Evolutionary conservation across 1,140 invertebrate genomes (phyloP).

Genomic region (Nephila pilipes): DNA sequence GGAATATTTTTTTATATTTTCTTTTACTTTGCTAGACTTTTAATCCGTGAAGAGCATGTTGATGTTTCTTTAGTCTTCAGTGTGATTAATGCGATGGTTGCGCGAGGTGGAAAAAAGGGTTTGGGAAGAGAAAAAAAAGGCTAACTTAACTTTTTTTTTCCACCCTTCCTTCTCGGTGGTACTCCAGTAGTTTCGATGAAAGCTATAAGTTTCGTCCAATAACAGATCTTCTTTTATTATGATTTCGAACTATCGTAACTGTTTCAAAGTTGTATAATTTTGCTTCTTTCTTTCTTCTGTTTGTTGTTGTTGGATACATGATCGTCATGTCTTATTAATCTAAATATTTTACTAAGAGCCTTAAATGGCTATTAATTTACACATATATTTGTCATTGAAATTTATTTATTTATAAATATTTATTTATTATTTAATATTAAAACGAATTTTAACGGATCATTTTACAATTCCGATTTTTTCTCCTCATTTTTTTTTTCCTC

Average conservation of each 20-base stretch:
- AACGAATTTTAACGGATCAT: no score
- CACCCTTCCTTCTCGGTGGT: background rate
- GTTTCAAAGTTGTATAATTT: no score
- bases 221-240: background rate
- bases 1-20: slow-evolving; percentile 37
- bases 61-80: slow-evolving; percentile 69
- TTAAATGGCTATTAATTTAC: no score
- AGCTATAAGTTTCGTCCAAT: background rate
- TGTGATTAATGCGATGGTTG: slow-evolving; percentile 68
- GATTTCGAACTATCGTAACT: background rate
- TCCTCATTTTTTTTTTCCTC: no score
- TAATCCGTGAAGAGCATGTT: slow-evolving; percentile 74
- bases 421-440: no score
- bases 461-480: no score
- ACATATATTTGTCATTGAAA: no score
- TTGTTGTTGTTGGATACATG: no score
- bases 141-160: background rate
- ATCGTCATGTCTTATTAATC: no score
- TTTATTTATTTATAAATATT: no score
- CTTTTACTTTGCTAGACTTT: slow-evolving; percentile 62
- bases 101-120: background rate
- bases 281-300: no score
- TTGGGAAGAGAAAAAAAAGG: background rate
- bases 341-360: no score
- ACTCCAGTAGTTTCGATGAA: background rate